phyloP scores from a whole-genome alignment of 2,888 invertebrate species.

The Megaustenia siamemsis region DNA sequence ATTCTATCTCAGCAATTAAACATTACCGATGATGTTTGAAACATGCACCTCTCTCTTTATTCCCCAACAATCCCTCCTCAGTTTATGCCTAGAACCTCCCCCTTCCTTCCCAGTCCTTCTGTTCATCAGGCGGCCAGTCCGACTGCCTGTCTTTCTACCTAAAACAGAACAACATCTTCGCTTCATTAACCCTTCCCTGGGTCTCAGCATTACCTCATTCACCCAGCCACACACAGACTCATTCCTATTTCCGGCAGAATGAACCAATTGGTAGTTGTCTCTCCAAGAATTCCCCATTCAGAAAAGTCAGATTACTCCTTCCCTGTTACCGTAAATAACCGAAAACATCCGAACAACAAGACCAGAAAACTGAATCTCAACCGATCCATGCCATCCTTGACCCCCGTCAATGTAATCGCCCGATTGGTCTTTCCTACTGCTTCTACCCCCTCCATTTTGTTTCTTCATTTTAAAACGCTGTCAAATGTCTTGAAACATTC shows the following conservation, averaged over 20 bases:
- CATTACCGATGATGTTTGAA: too few species aligned
- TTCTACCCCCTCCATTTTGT: not conserved
- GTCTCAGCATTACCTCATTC: not conserved
- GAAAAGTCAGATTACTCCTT: not conserved
- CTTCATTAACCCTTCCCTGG: not conserved
- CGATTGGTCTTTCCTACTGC: not conserved
- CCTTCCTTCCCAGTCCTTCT: not conserved
- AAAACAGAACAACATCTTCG: not conserved
- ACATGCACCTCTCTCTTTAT: too few species aligned
- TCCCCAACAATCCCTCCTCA: too few species aligned
- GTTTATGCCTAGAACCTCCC: not conserved
- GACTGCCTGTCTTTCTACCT: not conserved
- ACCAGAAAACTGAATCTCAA: conserved; percentile 12
- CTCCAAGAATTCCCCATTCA: not conserved
- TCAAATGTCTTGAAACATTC: not conserved
- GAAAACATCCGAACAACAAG: not conserved
- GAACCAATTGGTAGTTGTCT: conserved; percentile 6
- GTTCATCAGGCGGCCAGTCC: not conserved
- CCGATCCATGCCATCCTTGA: not conserved
- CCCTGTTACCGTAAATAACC: not conserved
- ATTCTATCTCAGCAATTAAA: too few species aligned
- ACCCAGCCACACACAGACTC: not conserved
- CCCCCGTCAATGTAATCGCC: not conserved
- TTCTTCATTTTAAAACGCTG: not conserved
- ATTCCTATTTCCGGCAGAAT: not conserved